Conservation (phyloP, 2,113 vertebrate species). For the Morone chrysops region DNA sequence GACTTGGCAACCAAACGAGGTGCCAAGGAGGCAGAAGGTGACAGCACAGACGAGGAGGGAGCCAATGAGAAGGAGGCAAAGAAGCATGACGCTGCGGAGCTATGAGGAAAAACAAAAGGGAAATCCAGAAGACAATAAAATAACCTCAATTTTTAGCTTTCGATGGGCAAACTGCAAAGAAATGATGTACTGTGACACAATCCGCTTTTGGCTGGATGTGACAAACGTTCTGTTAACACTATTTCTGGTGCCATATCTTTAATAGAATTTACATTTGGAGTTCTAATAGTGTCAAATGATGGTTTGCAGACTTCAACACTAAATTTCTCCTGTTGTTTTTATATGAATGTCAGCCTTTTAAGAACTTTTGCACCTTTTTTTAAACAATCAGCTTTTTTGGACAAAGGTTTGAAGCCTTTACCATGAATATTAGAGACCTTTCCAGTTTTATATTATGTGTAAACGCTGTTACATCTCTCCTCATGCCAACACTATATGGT, state of each 20-base stretch:
- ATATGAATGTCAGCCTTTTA: constrained; percentile 12
- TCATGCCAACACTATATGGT: neutral
- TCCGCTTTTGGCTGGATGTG: no score
- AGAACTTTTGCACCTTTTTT: constrained; percentile 28
- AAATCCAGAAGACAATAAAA: constrained; percentile 33
- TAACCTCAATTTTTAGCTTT: constrained; percentile 26
- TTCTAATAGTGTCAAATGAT: neutral
- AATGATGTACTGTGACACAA: neutral
- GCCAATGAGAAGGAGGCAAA: constrained; percentile 9
- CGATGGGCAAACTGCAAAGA: neutral
- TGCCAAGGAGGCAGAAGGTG: constrained; percentile 31
- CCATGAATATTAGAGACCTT: neutral
- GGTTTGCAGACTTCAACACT: neutral
- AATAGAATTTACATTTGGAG: neutral
- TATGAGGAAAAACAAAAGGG: constrained; percentile 70
- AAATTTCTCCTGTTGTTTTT: constrained; percentile 7
- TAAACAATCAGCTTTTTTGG: neutral
- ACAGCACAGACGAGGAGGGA: neutral
- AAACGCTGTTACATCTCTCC: constrained; percentile 20
- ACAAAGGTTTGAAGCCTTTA: neutral
- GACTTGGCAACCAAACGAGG: constrained; percentile 72
- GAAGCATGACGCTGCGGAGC: constrained; percentile 82
- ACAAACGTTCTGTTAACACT: neutral
- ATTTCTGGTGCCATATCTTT: constrained; percentile 20
- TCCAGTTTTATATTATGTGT: constrained; percentile 14